These are phyloP conservation scores for Thomomys bottae DNA, from an alignment of 2,113 vertebrate species.

Conservation along the genomic window DNA sequence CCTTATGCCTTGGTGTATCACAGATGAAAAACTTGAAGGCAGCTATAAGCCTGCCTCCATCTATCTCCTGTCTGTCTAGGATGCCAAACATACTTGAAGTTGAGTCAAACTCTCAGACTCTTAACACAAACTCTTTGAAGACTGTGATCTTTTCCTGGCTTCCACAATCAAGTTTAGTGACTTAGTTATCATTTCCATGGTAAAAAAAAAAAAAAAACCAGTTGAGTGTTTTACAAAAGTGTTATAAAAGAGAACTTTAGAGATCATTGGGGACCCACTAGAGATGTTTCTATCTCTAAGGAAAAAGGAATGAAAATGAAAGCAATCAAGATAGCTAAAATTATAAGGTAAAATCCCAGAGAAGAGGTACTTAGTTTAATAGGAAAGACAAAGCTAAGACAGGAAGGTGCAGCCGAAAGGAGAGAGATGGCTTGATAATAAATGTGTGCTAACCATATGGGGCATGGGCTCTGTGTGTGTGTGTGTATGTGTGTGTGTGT, in stretches of 20 bases:
- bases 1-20: not conserved
- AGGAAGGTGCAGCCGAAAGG: not conserved
- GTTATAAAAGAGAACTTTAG: not conserved
- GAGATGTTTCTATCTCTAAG: not conserved
- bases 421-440: slow-evolving; percentile 3
- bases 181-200: slow-evolving; percentile 37
- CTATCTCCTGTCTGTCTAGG: not conserved
- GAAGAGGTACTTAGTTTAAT: slow-evolving; percentile 11
- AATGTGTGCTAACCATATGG: not conserved
- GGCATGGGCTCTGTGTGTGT: not conserved
- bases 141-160: slow-evolving; percentile 56
- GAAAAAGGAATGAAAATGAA: slow-evolving; percentile 34
- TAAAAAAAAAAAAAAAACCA: too few species aligned
- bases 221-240: not conserved
- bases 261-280: not conserved
- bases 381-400: not conserved
- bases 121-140: slow-evolving; percentile 56
- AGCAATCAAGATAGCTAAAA: slow-evolving; percentile 27
- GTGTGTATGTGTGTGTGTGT: not conserved
- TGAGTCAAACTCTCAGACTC: slow-evolving; percentile 51
- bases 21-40: not conserved
- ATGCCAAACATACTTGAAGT: slow-evolving; percentile 48
- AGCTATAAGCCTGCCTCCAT: not conserved
- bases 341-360: not conserved
- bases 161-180: slow-evolving; percentile 61